These are phyloP conservation scores for Lucilia sericata DNA, from an alignment of 1,140 invertebrate species.

Conservation along the genomic window DNA sequence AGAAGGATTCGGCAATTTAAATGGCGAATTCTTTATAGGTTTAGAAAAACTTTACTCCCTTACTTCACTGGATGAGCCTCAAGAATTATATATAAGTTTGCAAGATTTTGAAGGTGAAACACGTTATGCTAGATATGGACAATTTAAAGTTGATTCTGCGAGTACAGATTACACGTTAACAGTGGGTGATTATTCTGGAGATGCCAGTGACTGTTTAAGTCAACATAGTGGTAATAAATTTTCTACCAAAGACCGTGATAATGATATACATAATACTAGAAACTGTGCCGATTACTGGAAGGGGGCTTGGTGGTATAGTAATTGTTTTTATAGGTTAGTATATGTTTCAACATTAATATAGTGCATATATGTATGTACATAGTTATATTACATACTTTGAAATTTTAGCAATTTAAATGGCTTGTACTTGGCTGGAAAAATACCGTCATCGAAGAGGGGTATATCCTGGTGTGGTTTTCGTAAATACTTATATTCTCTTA, in stretches of 20 bases:
- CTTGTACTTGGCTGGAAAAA: neutral
- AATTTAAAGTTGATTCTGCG: conserved; percentile 72
- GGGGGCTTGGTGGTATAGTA: neutral
- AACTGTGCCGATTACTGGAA: neutral
- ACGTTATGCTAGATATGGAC: conserved; percentile 73
- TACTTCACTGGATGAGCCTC: conserved; percentile 70
- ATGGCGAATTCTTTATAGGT: conserved; percentile 75
- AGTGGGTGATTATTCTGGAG: neutral
- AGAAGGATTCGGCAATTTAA: conserved; percentile 75
- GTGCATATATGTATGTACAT: too few relatives aligned
- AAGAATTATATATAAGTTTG: conserved; percentile 75
- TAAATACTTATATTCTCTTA: neutral
- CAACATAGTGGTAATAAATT: neutral
- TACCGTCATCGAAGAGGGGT: neutral
- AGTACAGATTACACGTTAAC: neutral
- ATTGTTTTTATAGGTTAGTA: neutral
- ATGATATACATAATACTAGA: neutral
- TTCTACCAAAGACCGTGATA: neutral
- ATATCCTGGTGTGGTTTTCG: neutral
- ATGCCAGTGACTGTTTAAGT: neutral
- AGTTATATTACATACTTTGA: too few relatives aligned
- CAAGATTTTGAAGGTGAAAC: conserved; percentile 72
- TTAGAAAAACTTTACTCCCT: conserved; percentile 73
- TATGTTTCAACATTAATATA: too few relatives aligned
- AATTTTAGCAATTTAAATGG: neutral